Evolutionary conservation across 2,888 invertebrate genomes (phyloP).

Genomic region (Artemia sinica): DNA sequence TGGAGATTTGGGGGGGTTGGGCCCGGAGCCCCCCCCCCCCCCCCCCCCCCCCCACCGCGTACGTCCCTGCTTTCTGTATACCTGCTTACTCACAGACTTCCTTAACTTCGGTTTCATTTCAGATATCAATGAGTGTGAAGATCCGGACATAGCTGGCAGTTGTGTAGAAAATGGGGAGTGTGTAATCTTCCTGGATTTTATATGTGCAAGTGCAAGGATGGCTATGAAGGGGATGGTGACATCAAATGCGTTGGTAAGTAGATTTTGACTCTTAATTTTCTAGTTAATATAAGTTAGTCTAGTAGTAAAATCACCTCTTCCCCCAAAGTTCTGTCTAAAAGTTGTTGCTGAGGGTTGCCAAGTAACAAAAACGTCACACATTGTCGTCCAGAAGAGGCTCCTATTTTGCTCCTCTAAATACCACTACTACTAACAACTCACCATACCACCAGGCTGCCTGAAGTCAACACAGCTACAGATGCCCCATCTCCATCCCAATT

Average conservation of each 20-base stretch:
- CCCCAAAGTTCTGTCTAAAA: too few relatives aligned
- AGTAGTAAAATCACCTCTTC: too few relatives aligned
- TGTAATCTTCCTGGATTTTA: conserved; percentile 82
- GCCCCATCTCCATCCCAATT: too few relatives aligned
- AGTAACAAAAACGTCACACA: too few relatives aligned
- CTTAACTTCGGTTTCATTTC: conserved; percentile 26
- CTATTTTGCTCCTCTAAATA: too few relatives aligned
- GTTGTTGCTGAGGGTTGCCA: too few relatives aligned
- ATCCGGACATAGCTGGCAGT: conserved; percentile 59
- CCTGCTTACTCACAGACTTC: too few relatives aligned
- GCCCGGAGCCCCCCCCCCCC: not conserved
- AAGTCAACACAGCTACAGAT: too few relatives aligned
- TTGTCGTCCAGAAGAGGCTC: too few relatives aligned
- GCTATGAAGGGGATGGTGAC: conserved; percentile 79
- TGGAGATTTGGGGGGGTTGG: not conserved
- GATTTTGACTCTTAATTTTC: conserved; percentile 5
- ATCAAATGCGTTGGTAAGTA: conserved; percentile 56
- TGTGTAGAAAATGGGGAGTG: conserved; percentile 84
- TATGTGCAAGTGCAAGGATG: conserved; percentile 78
- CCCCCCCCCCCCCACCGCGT: not conserved
- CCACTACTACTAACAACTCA: too few relatives aligned
- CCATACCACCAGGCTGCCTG: too few relatives aligned
- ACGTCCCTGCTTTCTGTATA: not conserved
- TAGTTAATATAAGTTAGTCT: not conserved
- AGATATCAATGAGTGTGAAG: conserved; percentile 89